Conservation (phyloP, 1,140 invertebrate genomes). For the Hestina assimilis region DNA sequence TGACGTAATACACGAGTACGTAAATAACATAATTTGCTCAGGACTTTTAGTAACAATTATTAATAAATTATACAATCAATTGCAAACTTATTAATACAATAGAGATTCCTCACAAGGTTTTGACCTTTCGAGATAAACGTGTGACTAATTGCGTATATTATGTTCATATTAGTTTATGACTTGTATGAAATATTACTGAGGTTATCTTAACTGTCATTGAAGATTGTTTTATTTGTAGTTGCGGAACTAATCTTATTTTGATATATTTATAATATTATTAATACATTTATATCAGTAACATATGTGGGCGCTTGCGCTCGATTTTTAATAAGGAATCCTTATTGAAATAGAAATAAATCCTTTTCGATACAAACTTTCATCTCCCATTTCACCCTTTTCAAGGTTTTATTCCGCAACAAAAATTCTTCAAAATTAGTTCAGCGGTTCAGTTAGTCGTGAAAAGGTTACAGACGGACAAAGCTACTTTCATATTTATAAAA, state of each 20-base stretch:
- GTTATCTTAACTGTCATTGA: not conserved
- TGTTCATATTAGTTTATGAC: slow-evolving; percentile 5
- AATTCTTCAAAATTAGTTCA: too few species aligned
- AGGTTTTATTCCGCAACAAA: too few species aligned
- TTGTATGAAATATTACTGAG: not conserved
- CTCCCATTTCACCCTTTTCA: too few species aligned
- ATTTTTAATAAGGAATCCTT: too few species aligned
- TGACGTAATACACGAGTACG: too few species aligned
- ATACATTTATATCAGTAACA: not conserved
- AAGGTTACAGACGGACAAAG: too few species aligned
- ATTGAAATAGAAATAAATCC: too few species aligned
- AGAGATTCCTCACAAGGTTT: slow-evolving; percentile 2
- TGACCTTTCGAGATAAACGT: slow-evolving; percentile 9
- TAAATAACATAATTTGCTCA: too few species aligned
- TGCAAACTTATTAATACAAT: slow-evolving; percentile 1
- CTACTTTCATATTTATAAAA: too few species aligned
- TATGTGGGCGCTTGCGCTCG: too few species aligned
- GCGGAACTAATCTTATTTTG: not conserved
- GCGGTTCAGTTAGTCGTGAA: too few species aligned
- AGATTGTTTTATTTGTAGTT: not conserved
- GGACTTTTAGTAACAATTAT: not conserved
- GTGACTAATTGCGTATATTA: slow-evolving; percentile 12
- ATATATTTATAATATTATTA: not conserved
- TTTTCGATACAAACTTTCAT: too few species aligned
- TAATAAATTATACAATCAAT: not conserved